Evolutionary conservation across 1,140 invertebrate species (phyloP), one percentile per base, ranked within the genome.

Genomic region (Carcinoscorpius rotundicauda): DNA sequence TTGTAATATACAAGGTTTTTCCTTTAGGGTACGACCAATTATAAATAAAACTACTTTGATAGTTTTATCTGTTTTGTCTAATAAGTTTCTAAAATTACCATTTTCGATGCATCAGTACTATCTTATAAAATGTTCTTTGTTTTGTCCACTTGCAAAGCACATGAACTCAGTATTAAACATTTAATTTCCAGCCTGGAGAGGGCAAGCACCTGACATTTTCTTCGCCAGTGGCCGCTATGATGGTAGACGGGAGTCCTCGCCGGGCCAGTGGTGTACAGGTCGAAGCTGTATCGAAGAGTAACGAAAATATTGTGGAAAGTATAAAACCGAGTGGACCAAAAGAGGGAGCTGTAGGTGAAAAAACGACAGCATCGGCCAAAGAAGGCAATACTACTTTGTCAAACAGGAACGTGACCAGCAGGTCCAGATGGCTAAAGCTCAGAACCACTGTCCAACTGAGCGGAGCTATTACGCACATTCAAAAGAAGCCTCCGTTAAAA

Each of bases 401-500:
- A n/a, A 60, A 57, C 52, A 58, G 59, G 49, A 29, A 29, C 51
- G 49, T 51, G n/a, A 71, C 72, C 64, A 50, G 88, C 72, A 92
- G 91, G 77, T 89, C 93, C 74, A 84, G 90, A 78, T 97, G 93
- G 93, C 89, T 92, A 85, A 94, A 95, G 78, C 79, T 97, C 64
- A 81, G 92, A 55, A 93, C 91, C 49, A 94, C 91, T 3, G 90
- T 97, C 63, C 91, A 94, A 76, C 81, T 93, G 66, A 90, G 91
- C 51, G 91, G 88, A 53, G 91, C 91, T 51, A 92, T 96, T 73
- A 74, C 76, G 29, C 75, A 76, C 52, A 76, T 75, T 8, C 74
- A 74, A 66, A 87, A 88, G 77, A 92, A 91, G 72, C 86, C 89
- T 49, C 85, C 89, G 3, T 78, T 96, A 68, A 91, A 94, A 73